Conservation (phyloP, 2,113 vertebrate genomes). For the Gavialis gangeticus region DNA sequence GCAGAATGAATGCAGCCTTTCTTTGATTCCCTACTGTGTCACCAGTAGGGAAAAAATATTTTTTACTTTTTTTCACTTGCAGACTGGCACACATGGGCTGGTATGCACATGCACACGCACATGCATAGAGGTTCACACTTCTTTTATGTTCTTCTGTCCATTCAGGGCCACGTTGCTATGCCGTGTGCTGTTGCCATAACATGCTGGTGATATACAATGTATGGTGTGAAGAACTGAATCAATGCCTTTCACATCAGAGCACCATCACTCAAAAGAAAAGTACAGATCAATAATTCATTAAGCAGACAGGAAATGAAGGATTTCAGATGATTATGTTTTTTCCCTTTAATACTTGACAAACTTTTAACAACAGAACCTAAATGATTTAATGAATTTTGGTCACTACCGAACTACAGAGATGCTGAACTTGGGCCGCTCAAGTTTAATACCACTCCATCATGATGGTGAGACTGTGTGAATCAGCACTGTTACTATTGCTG, state of each 20-base stretch:
- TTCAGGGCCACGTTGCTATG: background rate
- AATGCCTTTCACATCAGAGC: conserved; percentile 37
- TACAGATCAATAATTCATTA: conserved; percentile 63
- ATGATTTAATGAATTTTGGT: conserved; percentile 39
- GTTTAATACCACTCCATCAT: background rate
- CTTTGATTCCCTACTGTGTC: background rate
- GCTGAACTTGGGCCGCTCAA: background rate
- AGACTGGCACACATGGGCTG: background rate
- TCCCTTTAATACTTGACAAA: background rate
- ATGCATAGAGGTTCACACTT: background rate
- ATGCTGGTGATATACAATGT: conserved; percentile 25
- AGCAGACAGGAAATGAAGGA: conserved; percentile 2
- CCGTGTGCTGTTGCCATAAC: conserved; percentile 10
- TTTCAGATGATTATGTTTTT: conserved; percentile 7
- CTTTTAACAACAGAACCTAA: background rate
- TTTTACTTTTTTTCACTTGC: background rate
- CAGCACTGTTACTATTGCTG: too few relatives aligned
- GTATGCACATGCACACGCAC: background rate
- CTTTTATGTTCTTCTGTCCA: background rate
- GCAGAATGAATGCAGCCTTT: background rate
- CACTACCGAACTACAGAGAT: background rate
- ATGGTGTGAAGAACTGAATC: conserved; percentile 38
- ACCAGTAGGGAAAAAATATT: background rate
- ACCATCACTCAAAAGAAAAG: conserved; percentile 36
- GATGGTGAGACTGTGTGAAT: too few relatives aligned